Percentiles rank a stretch among this genome's conserved stretches.
Conservation (phyloP, 2,113 vertebrate species). For the Actenoides hombroni region DNA sequence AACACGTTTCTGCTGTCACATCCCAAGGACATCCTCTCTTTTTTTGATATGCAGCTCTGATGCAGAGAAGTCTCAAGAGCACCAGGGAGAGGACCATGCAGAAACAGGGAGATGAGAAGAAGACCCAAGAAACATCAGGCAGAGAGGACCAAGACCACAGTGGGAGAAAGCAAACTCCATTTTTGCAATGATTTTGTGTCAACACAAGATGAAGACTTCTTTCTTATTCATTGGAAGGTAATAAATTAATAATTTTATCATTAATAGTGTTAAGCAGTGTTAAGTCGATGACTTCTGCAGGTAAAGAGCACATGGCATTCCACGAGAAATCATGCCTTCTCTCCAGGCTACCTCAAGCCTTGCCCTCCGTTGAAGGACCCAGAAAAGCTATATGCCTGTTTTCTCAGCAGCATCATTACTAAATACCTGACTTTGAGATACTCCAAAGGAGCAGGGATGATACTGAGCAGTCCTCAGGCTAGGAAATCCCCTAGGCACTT, state of each 20-base stretch:
- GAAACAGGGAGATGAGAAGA: neutral
- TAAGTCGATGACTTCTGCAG: neutral
- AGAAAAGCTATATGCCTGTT: neutral
- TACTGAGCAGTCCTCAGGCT: neutral
- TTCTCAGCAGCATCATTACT: neutral
- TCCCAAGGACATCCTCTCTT: neutral
- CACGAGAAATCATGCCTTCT: neutral
- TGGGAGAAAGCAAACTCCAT: neutral
- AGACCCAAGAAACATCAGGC: neutral
- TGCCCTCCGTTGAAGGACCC: neutral
- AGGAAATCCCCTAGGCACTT: neutral
- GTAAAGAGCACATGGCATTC: neutral
- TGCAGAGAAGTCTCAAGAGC: neutral
- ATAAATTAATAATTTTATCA: neutral
- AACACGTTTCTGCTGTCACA: neutral
- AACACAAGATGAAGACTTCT: neutral
- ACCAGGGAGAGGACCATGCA: neutral
- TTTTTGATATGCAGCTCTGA: neutral
- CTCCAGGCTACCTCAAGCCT: neutral
- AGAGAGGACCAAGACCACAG: neutral
- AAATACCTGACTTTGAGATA: neutral
- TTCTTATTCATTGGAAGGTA: neutral
- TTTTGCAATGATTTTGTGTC: neutral
- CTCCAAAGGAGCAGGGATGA: neutral
- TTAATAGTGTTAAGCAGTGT: neutral